Evolutionary conservation across 2,113 vertebrate species (phyloP), one percentile per base, ranked within the genome.

Genomic region (Cyprinodon tularosa): DNA sequence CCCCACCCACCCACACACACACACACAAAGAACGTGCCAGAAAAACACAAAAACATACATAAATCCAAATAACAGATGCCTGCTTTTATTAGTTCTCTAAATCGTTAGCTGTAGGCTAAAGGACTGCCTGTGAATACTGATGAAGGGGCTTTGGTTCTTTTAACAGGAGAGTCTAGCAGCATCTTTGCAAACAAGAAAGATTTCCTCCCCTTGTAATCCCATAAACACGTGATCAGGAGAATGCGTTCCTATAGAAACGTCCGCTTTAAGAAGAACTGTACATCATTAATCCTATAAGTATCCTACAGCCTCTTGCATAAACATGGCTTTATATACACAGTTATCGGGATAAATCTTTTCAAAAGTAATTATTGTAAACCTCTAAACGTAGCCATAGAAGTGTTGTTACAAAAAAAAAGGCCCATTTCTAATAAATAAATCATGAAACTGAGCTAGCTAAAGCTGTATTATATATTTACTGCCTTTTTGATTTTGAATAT

Each of bases 141-240:
- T 57, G 77, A 22, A 17, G 44, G 60, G 48, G 59, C 36, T 69
- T 22, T 17, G 14, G 36, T 11, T 73, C 22, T 47, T 80, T 63
- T 66, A 78, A 69, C 74, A 65, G 63, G 74, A 72, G 67, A 81
- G 72, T 13, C 38, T 53, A 15, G 17, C 48, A 53, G 15, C 15
- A 15, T 15, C 48, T 53, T 50, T 53, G 44, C 62, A 81, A 74
- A 72, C 4, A 15, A 22, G 22, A 37, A n/a, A 44, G 47, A 40
- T 12, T 66, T 29, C 42, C 57, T 68, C 62, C 38, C 22, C 9
- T 71, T 84, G 14, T 75, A 77, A 84, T 86, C 78, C 72, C 71
- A 67, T 76, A 66, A 83, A 60, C 84, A 53, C 45, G 44, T 47
- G 71, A 61, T 69, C 62, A 72, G 17, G 63, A 59, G 48, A 71